phyloP scores from a whole-genome alignment of 2,888 invertebrate species.

The Andrena fulva region DNA sequence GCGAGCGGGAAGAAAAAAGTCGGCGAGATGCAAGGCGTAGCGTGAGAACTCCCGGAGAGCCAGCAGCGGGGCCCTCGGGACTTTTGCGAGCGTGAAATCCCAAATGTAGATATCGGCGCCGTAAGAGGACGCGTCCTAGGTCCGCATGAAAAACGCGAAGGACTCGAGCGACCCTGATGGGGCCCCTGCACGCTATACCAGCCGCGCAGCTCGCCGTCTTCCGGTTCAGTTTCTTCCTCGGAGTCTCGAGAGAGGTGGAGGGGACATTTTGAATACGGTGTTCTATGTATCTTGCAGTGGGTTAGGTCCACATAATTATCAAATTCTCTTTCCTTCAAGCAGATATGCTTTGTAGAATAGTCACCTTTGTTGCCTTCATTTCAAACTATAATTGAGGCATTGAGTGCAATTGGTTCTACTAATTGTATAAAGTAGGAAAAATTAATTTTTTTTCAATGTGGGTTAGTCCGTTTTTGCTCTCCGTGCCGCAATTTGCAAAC shows the following conservation, averaged over 20 bases:
- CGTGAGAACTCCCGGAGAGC: conserved; percentile 67
- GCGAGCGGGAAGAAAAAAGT: conserved; percentile 59
- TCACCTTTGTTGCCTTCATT: too few species aligned
- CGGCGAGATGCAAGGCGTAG: conserved; percentile 63
- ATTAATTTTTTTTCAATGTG: too few species aligned
- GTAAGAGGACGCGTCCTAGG: conserved; percentile 52
- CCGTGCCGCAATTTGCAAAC: background rate
- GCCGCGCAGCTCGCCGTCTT: conserved; percentile 9
- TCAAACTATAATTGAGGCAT: too few species aligned
- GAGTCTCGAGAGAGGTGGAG: too few species aligned
- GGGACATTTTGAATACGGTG: too few species aligned
- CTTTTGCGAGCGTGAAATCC: conserved; percentile 73
- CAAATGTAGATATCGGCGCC: conserved; percentile 77
- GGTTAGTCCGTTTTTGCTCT: too few species aligned
- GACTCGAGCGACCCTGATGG: background rate
- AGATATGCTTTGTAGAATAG: too few species aligned
- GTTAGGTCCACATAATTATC: too few species aligned
- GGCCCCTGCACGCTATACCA: conserved; percentile 19
- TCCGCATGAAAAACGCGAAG: conserved; percentile 34
- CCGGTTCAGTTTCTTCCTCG: background rate
- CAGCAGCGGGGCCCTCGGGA: conserved; percentile 46
- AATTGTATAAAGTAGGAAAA: too few species aligned
- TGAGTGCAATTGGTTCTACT: too few species aligned
- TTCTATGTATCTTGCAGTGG: too few species aligned
- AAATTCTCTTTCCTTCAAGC: too few species aligned